phyloP scores from a whole-genome alignment of 64 coral and sea anemone genomes.

The Montipora cactus region DNA sequence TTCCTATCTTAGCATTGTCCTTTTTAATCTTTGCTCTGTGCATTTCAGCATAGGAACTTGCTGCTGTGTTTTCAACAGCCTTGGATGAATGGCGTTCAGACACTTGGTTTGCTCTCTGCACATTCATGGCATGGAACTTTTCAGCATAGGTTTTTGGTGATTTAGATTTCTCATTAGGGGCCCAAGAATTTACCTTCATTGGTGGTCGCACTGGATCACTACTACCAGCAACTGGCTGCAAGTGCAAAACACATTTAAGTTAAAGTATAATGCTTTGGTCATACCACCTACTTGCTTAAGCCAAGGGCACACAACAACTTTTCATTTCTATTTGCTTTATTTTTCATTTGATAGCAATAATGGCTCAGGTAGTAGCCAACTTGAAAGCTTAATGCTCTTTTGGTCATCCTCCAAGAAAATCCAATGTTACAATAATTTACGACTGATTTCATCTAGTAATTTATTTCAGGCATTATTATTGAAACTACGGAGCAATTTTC shows the following conservation, averaged over 20 bases:
- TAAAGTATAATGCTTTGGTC: too few relatives aligned
- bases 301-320: too few relatives aligned
- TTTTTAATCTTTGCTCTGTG: conserved; percentile 88
- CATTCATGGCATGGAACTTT: conserved; percentile 73
- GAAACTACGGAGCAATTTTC: too few relatives aligned
- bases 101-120: conserved; percentile 49
- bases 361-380: too few relatives aligned
- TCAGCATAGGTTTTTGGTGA: conserved; percentile 77
- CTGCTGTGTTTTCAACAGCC: conserved; percentile 24
- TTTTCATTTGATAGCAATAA: too few relatives aligned
- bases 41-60: conserved; percentile 95
- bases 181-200: conserved; percentile 81
- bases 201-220: conserved; percentile 65
- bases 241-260: not conserved
- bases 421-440: too few relatives aligned
- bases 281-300: too few relatives aligned
- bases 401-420: too few relatives aligned
- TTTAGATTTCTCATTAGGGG: conserved; percentile 83
- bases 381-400: too few relatives aligned
- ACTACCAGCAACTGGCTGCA: conserved; percentile 7
- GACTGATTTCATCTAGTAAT: too few relatives aligned
- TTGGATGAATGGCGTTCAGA: conserved; percentile 51
- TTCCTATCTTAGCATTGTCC: conserved; percentile 51
- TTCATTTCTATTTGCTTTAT: too few relatives aligned
- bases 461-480: too few relatives aligned